These are phyloP conservation scores for Monodelphis domestica DNA, from an alignment of 2,797 vertebrate genomes.

Conservation along the genomic window DNA sequence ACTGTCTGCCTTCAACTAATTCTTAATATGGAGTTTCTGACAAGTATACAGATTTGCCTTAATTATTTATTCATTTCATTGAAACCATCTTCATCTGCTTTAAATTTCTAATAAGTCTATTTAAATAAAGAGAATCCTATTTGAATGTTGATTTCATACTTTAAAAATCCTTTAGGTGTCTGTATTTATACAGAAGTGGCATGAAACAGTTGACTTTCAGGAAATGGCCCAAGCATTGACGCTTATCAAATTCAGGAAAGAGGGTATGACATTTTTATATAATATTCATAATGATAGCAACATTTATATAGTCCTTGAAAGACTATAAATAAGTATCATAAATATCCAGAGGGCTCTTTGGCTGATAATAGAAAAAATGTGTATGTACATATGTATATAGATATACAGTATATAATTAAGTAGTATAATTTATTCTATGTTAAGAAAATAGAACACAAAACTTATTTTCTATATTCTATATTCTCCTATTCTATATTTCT, in stretches of 20 bases:
- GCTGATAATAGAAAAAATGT: neutral
- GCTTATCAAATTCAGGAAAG: conserved; percentile 61
- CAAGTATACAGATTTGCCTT: conserved; percentile 88
- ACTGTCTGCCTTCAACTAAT: conserved; percentile 83
- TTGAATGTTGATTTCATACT: conserved; percentile 84
- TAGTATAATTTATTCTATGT: neutral
- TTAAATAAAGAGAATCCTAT: conserved; percentile 85
- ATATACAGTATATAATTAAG: neutral
- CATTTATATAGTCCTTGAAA: neutral
- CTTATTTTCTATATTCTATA: neutral
- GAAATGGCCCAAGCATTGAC: conserved; percentile 68
- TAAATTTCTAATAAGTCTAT: conserved; percentile 88
- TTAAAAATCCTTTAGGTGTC: conserved; percentile 78
- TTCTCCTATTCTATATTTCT: no score
- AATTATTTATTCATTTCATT: conserved; percentile 89
- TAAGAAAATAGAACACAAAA: neutral
- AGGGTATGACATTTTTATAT: conserved; percentile 59
- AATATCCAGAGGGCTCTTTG: neutral
- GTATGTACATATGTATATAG: neutral
- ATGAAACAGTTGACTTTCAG: conserved; percentile 54
- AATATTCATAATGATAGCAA: neutral
- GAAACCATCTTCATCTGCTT: conserved; percentile 86
- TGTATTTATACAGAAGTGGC: conserved; percentile 63
- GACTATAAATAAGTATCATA: no score
- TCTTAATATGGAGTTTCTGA: conserved; percentile 85